A percentile compares a stretch with the other conserved stretches of the same genome.
Conservation (phyloP, 2,888 invertebrate species). For the Monoplex corrugatus region DNA sequence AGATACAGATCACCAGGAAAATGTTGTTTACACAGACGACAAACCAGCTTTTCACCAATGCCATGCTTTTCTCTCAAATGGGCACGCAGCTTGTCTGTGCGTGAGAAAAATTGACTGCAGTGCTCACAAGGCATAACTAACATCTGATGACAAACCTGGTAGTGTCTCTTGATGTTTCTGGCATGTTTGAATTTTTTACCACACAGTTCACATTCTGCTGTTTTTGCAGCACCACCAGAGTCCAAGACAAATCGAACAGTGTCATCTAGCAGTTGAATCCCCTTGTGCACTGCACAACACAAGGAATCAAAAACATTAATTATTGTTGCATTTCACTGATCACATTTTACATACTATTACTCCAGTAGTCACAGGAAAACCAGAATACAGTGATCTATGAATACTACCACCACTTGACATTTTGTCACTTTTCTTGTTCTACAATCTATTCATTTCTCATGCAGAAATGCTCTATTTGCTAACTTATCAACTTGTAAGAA, state of each 20-base stretch:
- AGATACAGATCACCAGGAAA: slow-evolving; percentile 47
- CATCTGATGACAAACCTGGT: slow-evolving; percentile 41
- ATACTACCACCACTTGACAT: too few species aligned
- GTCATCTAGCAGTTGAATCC: background rate
- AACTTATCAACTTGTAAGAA: too few species aligned
- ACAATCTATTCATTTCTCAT: too few species aligned
- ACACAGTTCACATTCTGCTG: slow-evolving; percentile 39
- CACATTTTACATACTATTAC: too few species aligned
- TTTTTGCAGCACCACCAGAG: background rate
- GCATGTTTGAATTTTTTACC: slow-evolving; percentile 37
- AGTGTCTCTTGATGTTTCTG: slow-evolving; percentile 44
- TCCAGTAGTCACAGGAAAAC: too few species aligned
- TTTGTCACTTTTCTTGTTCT: too few species aligned
- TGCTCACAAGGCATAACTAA: slow-evolving; percentile 30
- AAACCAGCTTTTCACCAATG: slow-evolving; percentile 51
- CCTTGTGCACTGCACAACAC: slow-evolving; percentile 28
- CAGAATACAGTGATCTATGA: too few species aligned
- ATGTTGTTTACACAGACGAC: slow-evolving; percentile 37
- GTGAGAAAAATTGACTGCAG: slow-evolving; percentile 33
- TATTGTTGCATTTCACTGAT: background rate
- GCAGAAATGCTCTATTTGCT: too few species aligned
- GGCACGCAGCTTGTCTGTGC: slow-evolving; percentile 36
- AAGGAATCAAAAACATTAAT: background rate
- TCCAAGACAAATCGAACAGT: slow-evolving; percentile 15
- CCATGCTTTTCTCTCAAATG: slow-evolving; percentile 43